Base-by-base conservation (phyloP, 1,140 invertebrate species). In the Phortica variegata region DNA sequence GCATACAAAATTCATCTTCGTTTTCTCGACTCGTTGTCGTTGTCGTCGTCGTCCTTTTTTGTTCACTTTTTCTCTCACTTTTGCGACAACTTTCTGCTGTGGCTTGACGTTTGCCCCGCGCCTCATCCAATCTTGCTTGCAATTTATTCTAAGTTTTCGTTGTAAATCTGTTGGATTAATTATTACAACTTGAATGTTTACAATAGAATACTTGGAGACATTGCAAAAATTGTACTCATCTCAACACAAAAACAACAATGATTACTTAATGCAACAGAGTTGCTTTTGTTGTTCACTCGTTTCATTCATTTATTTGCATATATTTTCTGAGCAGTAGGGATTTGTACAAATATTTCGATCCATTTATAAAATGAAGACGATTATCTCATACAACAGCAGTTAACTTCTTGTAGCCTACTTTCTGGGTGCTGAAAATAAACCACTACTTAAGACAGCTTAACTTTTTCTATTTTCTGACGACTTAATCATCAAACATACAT, bases 101-200 rank as follows among this genome's bases (percentile, higher is more conserved):
- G 31, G 29, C 48, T 40, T 44, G 26, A 7, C 6, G 6, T 29
- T 6, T 7, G 12, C 6, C 6, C 26, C 26, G 6, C 26, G 6
- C 23, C 42, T 43, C 41, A 31, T 42, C 40, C 26, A 56, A 33
- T 34, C 10, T 32, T 15, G 26, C 23, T 37, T 33, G 13, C 55
- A 61, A 65, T 51, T 65, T 61, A 55, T 59, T 38, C 46, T 46
- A 42, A 49, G 48, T 48, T 52, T 26, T 38, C 49, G 54, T 59
- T 68, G 63, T 55, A 68, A 68, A 68, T 68, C 63, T 55, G 53
- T 55, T 54, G 65, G 63, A 68, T 68, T 68, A 68, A 68, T 68
- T 68, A 68, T 68, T 68, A 68, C 63, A 63, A 60, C 60, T 66
- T 54, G 63, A 59, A 60, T 68, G 63, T 60, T 63, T 68, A 68